Evolutionary conservation across 2,888 invertebrate species (phyloP).

Genomic region (Cantharis nigra): DNA sequence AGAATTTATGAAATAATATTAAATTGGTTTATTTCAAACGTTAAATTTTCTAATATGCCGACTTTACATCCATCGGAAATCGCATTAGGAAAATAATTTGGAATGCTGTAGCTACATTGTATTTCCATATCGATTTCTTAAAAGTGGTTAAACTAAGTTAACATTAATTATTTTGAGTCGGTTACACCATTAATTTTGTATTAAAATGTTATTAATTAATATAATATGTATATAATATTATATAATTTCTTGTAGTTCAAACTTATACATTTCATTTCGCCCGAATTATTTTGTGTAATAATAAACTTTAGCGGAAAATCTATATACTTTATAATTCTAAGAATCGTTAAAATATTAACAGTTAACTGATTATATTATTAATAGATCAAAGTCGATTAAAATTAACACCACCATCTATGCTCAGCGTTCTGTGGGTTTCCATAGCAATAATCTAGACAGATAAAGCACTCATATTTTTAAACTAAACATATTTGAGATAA

Average conservation of each 20-base stretch:
- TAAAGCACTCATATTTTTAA: background rate
- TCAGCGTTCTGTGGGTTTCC: background rate
- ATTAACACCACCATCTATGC: background rate
- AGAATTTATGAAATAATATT: too few species aligned
- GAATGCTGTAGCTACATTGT: background rate
- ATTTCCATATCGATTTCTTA: background rate
- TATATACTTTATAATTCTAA: background rate
- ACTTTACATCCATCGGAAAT: background rate
- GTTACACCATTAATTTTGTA: background rate
- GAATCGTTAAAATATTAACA: background rate
- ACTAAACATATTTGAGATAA: background rate
- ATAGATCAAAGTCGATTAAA: background rate
- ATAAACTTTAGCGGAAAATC: background rate
- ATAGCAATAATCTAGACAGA: background rate
- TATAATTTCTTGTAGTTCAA: background rate
- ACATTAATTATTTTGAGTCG: background rate
- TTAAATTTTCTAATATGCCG: background rate
- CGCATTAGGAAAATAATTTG: background rate
- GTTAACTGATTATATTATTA: background rate
- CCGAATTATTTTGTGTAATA: background rate
- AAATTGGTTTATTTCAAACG: too few species aligned
- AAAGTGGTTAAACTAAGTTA: background rate
- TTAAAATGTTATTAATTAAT: background rate
- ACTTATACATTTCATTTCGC: background rate
- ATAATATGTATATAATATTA: too few species aligned